Evolutionary conservation across 2,888 invertebrate genomes (phyloP), one percentile per base, ranked within the genome.

Genomic region (Octonoba sinensis): DNA sequence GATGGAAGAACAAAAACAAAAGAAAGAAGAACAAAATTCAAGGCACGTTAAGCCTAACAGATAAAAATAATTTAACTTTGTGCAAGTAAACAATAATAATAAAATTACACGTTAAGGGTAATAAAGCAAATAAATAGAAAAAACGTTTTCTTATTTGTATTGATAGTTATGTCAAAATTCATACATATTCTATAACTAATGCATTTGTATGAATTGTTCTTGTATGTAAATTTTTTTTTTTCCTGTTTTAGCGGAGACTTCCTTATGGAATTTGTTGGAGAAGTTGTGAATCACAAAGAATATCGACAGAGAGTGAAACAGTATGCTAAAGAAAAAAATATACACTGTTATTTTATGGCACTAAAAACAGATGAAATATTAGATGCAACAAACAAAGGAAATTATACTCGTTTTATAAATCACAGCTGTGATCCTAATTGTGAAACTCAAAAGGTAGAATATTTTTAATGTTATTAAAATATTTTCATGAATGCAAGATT

Each of bases 361-460:
- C 90, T 99, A 57, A 93, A 96, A 87, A 94, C 95, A 0, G 96
- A 97, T 89, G 93, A 95, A 83, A 93, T 96, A 76, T 98, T 99
- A 82, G 99, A 99, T 90, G 99, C 99, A 1, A 99, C 99, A 0
- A 90, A 92, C 86, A 96, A 95, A 89, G 99, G 99, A 49, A 99
- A 98, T 88, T 93, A 96, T 82, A 98, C 99, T 0, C 91, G 99
- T 56, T 99, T 99, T 88, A 97, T 99, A 86, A 99, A 99, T 89
- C 99, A 99, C 88, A 97, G 97, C 62, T 99, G 99, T 88, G 97
- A 99, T 86, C 99, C 99, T 0, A 99, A 99, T 89, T 95, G 97
- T 3, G 97, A 97, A 90, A 99, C 99, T 0, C 98, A 99, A 89
- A 99, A 99, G 90, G 91, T 91, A 85, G 71, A 84, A 64, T 44